Evolutionary conservation across 2,888 invertebrate genomes (phyloP).

Genomic region (Drosophila kanekoi): DNA sequence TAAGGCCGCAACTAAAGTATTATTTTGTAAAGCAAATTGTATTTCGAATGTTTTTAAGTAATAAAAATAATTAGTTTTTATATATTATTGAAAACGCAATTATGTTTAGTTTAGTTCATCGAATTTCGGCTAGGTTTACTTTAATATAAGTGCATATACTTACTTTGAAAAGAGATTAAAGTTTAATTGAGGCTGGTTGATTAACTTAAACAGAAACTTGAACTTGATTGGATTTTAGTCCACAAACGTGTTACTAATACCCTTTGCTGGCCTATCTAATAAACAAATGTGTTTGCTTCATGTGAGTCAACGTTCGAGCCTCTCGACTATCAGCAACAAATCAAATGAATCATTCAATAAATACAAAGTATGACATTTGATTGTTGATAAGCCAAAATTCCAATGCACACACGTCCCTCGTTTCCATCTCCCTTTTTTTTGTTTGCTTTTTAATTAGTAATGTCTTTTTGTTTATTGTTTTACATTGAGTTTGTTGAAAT

Average conservation of each 20-base stretch:
- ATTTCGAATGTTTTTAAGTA: constrained; percentile 65
- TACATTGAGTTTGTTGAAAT: too few relatives aligned
- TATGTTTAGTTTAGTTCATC: too few relatives aligned
- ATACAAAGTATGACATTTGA: background rate
- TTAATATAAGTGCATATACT: too few relatives aligned
- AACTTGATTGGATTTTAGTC: background rate
- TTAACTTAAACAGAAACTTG: background rate
- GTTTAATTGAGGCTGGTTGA: too few relatives aligned
- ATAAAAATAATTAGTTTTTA: constrained; percentile 71
- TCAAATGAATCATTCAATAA: constrained; percentile 10
- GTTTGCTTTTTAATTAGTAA: too few relatives aligned
- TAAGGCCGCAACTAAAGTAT: constrained; percentile 54
- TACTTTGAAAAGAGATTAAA: too few relatives aligned
- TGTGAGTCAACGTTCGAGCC: constrained; percentile 6
- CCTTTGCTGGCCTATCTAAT: background rate
- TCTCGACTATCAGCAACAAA: background rate
- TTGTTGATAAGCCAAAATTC: constrained; percentile 1
- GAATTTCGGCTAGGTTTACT: too few relatives aligned
- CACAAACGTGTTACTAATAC: constrained; percentile 6
- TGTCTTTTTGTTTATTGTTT: too few relatives aligned
- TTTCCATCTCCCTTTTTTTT: background rate
- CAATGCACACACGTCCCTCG: background rate
- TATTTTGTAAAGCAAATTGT: constrained; percentile 74
- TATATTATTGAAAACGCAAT: constrained; percentile 19
- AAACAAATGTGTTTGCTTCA: background rate